Evolutionary conservation across 1,140 invertebrate species (phyloP).

Genomic region (Archegozetes longisetosus): DNA sequence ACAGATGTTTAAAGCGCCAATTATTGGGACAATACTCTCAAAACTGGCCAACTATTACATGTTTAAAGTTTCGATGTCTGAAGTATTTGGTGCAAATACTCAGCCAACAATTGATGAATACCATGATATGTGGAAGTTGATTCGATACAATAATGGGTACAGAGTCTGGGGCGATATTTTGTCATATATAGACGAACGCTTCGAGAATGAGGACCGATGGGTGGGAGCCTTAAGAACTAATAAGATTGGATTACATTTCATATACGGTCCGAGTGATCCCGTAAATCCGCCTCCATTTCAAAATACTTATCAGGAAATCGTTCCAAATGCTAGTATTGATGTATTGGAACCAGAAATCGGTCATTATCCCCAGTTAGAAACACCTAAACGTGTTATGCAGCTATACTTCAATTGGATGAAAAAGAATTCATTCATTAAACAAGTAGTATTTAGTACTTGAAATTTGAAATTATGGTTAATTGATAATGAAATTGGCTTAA

Average conservation of each 20-base stretch:
- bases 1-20: constrained; percentile 15
- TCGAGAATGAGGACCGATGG: constrained; percentile 26
- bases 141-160: constrained; percentile 24
- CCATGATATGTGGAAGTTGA: constrained; percentile 24
- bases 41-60: constrained; percentile 14
- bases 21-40: constrained; percentile 14
- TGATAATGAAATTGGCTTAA: no score
- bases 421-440: background rate
- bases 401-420: constrained; percentile 2
- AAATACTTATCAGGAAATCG: constrained; percentile 22
- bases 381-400: constrained; percentile 12
- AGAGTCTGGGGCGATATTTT: constrained; percentile 17
- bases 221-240: constrained; percentile 24
- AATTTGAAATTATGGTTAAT: no score
- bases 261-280: constrained; percentile 28
- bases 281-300: constrained; percentile 25
- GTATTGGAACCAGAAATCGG: constrained; percentile 17
- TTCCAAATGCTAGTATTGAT: constrained; percentile 11
- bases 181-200: constrained; percentile 19
- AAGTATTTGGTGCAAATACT: constrained; percentile 25
- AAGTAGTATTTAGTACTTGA: background rate
- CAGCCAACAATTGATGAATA: constrained; percentile 24
- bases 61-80: constrained; percentile 20
- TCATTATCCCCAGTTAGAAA: constrained; percentile 21
- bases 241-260: constrained; percentile 23